phyloP scores from a whole-genome alignment of 2,888 invertebrate genomes.

The Drosophila paramelanica region DNA sequence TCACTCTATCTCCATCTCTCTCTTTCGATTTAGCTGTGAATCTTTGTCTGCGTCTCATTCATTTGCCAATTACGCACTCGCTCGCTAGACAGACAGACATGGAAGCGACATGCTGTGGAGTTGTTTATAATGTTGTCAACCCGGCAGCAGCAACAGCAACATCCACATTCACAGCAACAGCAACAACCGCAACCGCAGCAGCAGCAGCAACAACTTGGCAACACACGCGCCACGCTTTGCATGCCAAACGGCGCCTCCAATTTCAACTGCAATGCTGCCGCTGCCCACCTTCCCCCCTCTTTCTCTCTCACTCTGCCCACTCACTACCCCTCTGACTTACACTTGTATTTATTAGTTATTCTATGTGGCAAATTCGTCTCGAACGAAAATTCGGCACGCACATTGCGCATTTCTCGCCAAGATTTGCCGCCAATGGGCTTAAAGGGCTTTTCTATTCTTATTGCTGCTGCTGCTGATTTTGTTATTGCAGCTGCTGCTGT shows the following conservation, averaged over 20 bases:
- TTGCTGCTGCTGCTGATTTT: constrained; percentile 10
- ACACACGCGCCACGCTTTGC: constrained; percentile 15
- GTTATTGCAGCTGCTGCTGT: constrained; percentile 10
- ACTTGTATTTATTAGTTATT: constrained; percentile 34
- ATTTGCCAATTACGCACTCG: constrained; percentile 74
- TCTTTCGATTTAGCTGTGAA: not conserved
- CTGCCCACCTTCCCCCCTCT: too few relatives aligned
- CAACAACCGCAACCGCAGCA: constrained; percentile 17
- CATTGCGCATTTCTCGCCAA: constrained; percentile 56
- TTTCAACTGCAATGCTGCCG: constrained; percentile 33
- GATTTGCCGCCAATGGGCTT: constrained; percentile 33
- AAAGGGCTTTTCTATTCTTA: constrained; percentile 42
- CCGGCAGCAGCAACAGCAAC: constrained; percentile 12
- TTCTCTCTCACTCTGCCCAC: too few relatives aligned
- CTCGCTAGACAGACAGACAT: constrained; percentile 31
- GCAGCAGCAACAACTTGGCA: constrained; percentile 15
- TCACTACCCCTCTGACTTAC: not conserved
- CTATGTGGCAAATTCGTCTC: constrained; percentile 28
- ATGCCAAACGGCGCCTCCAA: constrained; percentile 49
- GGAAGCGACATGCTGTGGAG: constrained; percentile 39
- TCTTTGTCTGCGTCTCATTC: constrained; percentile 44
- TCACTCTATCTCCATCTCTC: not conserved
- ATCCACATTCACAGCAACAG: constrained; percentile 7
- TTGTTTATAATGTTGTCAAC: constrained; percentile 61
- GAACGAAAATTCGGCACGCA: constrained; percentile 55